Base-by-base conservation (phyloP, 2,888 invertebrate species). In the Candidula unifasciata region DNA sequence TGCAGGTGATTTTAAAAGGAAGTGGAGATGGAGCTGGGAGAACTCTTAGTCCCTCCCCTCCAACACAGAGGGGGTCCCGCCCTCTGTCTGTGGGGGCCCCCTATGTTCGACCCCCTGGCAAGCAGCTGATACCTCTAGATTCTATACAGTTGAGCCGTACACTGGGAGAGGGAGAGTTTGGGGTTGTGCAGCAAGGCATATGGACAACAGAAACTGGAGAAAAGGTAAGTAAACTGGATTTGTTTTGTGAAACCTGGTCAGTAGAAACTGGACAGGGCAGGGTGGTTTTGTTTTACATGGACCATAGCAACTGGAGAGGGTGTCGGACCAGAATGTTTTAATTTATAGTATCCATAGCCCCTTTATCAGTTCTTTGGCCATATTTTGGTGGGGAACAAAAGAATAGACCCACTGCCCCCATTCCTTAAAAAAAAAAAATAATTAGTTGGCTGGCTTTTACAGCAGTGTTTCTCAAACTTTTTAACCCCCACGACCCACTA, bases 121-220 rank as follows among this genome's bases (percentile, higher is more conserved):
- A 90, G 86, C 92, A 98, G 93, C 97, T 97, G 87, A 97, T 97
- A 92, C 96, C 96, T 2, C 96, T 97, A 57, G 97, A 98, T 91
- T 96, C 97, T 88, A 97, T 99, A 91, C 96, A 97, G 85, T 96
- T 98, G 77, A 97, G 97, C 93, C 98, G 98, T 93, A 97, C 98
- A 92, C 95, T 99, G 84, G 99, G 99, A 52, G 97, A 96, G 91
- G 99, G 99, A 24, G 99, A 99, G 94, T 99, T 99, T 94, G 99
- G 99, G 6, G 97, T 98, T 24, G 99, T 99, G 0, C 98, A 98
- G 93, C 99, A 98, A 94, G 99, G 98, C 3, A 97, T 98, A 16
- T 99, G 98, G 98, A 97, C 97, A 78, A 97, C 98, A 92, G 97
- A 97, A 89, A 71, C 44, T 33, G 97, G 97, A 85, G 97, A 98